phyloP scores from a whole-genome alignment of 2,888 invertebrate species.

The Mongoloraphidia duomilia region DNA sequence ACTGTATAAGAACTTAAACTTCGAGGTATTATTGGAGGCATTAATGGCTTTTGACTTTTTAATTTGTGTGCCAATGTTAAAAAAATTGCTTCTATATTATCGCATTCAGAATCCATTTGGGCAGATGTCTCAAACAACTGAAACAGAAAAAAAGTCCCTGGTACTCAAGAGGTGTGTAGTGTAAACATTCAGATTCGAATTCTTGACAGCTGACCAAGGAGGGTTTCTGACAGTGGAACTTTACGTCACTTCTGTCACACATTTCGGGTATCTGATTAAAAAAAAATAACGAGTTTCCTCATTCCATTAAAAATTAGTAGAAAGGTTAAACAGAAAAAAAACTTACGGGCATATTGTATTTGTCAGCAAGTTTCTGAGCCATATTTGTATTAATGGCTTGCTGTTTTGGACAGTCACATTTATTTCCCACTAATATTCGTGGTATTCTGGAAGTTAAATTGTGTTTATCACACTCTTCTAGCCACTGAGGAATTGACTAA shows the following conservation, averaged over 20 bases:
- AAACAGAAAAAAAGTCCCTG: constrained; percentile 13
- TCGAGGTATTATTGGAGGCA: constrained; percentile 21
- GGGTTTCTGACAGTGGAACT: no score
- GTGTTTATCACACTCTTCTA: constrained; percentile 58
- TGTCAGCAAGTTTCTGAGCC: constrained; percentile 60
- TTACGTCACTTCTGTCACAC: no score
- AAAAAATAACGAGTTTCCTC: no score
- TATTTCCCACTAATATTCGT: constrained; percentile 65
- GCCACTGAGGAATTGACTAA: constrained; percentile 54
- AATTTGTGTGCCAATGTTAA: constrained; percentile 70
- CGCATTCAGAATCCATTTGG: constrained; percentile 52
- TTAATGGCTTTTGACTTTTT: constrained; percentile 44
- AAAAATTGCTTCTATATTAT: constrained; percentile 70
- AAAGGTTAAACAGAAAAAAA: constrained; percentile 1
- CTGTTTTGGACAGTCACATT: constrained; percentile 51
- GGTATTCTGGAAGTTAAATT: constrained; percentile 46
- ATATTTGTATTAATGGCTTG: constrained; percentile 51
- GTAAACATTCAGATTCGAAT: no score
- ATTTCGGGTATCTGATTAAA: no score
- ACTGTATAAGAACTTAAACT: constrained; percentile 1
- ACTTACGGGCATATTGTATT: constrained; percentile 54
- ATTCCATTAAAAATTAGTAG: no score
- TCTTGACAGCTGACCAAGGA: no score
- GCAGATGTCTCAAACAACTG: constrained; percentile 71
- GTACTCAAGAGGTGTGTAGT: no score